These are phyloP conservation scores for Pseudomyrmex sp. DNA, from an alignment of 1,140 invertebrate genomes.

Conservation along the genomic window DNA sequence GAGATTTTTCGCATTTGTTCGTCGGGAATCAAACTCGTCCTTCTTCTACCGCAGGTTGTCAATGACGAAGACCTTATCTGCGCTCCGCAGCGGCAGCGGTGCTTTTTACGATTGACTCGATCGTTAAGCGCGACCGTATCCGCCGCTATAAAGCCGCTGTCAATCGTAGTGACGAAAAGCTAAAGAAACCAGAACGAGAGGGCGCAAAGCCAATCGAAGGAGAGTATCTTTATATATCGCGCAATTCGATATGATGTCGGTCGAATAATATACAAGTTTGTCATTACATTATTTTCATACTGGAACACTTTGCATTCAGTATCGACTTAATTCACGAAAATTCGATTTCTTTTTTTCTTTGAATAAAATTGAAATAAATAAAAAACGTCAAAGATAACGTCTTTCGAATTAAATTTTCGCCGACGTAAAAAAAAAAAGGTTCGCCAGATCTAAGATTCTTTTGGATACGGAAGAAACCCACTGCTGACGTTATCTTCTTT, in stretches of 20 bases:
- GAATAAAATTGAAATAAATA: no score
- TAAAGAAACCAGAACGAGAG: constrained; percentile 47
- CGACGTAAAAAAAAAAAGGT: constrained; percentile 5
- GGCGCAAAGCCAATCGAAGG: constrained; percentile 21
- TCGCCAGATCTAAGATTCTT: constrained; percentile 8
- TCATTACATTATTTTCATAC: not conserved
- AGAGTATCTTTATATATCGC: not conserved
- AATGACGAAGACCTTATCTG: constrained; percentile 67
- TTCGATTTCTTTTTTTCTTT: no score
- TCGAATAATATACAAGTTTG: not conserved
- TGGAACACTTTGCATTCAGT: no score
- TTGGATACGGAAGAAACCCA: not conserved
- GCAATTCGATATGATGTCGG: constrained; percentile 2
- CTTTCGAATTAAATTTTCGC: constrained; percentile 17
- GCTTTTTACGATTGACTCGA: constrained; percentile 68
- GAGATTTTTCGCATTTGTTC: constrained; percentile 14
- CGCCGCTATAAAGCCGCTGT: constrained; percentile 58
- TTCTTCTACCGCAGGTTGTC: constrained; percentile 31
- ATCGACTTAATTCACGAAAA: not conserved
- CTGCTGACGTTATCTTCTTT: constrained; percentile 6
- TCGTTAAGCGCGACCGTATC: constrained; percentile 63
- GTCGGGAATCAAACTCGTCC: constrained; percentile 1
- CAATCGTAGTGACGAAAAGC: constrained; percentile 64
- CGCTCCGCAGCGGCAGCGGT: constrained; percentile 40
- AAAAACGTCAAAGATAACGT: no score